phyloP scores from a whole-genome alignment of 2,888 invertebrate genomes.

The Athalia cordata region DNA sequence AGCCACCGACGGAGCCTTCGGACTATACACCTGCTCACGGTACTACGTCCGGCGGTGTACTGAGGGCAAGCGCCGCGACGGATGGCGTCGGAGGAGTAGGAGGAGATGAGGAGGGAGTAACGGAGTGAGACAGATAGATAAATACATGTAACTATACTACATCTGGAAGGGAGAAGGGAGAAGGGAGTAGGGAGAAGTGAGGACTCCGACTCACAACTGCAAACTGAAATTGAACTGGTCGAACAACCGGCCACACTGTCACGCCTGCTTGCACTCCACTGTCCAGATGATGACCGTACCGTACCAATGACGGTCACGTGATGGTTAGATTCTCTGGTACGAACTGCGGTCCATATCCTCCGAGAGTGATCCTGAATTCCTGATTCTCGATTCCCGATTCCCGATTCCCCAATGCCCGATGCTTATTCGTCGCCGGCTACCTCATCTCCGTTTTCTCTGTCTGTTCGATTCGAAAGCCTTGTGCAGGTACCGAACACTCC shows the following conservation, averaged over 20 bases:
- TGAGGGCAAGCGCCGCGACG: constrained; percentile 52
- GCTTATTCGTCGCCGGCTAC: neutral
- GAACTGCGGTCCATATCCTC: neutral
- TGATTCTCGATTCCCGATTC: neutral
- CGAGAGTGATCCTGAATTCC: neutral
- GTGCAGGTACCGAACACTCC: too few species aligned
- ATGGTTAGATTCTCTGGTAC: too few species aligned
- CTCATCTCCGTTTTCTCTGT: neutral
- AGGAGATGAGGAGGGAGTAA: neutral
- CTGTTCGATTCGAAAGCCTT: too few species aligned
- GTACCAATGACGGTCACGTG: too few species aligned
- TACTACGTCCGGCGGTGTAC: constrained; percentile 64
- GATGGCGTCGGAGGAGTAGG: constrained; percentile 19
- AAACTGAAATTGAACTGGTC: constrained; percentile 44
- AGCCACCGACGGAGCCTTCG: neutral
- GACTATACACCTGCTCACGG: constrained; percentile 53
- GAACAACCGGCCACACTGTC: constrained; percentile 24
- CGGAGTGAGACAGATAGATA: constrained; percentile 19
- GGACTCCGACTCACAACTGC: constrained; percentile 19
- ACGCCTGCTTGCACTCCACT: constrained; percentile 30
- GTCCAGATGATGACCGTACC: neutral
- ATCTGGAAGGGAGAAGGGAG: neutral
- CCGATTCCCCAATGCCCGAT: neutral
- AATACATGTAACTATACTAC: too few species aligned
- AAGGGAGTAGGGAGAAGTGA: constrained; percentile 21